Evolutionary conservation across 2,113 vertebrate genomes (phyloP), one percentile per base, ranked within the genome.

Genomic region (Periophthalmodon schlosseri): DNA sequence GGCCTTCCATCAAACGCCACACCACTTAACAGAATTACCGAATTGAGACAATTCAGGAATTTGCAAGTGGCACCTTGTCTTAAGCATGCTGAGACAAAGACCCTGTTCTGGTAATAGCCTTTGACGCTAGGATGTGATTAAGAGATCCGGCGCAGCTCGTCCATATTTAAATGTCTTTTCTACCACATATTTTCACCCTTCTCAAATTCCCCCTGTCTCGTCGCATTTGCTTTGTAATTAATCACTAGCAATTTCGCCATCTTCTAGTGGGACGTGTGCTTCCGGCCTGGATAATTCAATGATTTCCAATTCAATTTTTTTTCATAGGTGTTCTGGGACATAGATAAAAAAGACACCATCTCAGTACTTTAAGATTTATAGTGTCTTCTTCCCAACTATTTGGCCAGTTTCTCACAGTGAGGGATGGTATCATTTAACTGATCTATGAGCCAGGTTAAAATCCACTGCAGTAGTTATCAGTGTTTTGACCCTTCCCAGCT

Each of bases 161-260:
- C 60, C 72, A 73, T 73, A 80, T 89, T 75, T 77, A 84, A 87
- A 80, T 50, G 73, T 83, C 72, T 46, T 23, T 28, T 63, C 21
- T 77, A 64, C 61, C 39, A 75, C 52, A 80, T 78, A 69, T 81
- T 64, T 49, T 50, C 76, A n/a, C 77, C 56, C 72, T 81, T 83
- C 77, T 86, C 61, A 85, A 76, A 84, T 87, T 78, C 50, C 67
- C 60, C 58, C 67, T 84, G 86, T 87, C 86, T 84, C 65, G 84
- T 90, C 68, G 75, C 72, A 89, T 93, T 90, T 89, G 77, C 78
- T 77, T 84, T 78, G 76, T 84, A 85, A 90, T 92, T 87, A 90
- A 89, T 93, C 90, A 84, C 77, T 73, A 15, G 46, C 74, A 84
- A 73, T 87, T 77, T 77, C 23, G 54, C 81, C 84, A 69, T 86